Percentiles rank a stretch among this genome's conserved stretches.
These are phyloP conservation scores for Lapara coniferarum DNA, from an alignment of 2,888 invertebrate species.

Conservation along the genomic window DNA sequence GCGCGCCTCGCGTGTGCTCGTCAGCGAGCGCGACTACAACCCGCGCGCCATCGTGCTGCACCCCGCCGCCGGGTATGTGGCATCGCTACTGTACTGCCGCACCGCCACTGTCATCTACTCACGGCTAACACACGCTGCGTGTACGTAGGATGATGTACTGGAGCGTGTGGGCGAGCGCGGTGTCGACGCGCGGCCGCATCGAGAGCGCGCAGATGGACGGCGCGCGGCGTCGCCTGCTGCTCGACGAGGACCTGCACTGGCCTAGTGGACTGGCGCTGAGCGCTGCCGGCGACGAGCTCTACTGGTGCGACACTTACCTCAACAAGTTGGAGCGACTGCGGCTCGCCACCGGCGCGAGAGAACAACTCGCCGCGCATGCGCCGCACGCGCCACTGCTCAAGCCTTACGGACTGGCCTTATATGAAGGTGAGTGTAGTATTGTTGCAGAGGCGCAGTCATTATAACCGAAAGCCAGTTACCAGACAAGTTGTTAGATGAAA, in stretches of 20 bases:
- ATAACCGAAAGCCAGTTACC: not conserved
- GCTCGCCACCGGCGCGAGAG: slow-evolving; percentile 61
- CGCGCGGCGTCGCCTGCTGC: slow-evolving; percentile 80
- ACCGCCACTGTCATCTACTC: too few species aligned
- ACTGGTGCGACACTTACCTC: slow-evolving; percentile 87
- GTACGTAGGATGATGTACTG: slow-evolving; percentile 86
- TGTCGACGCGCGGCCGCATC: slow-evolving; percentile 81
- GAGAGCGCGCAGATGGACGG: slow-evolving; percentile 91
- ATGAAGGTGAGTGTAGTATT: slow-evolving; percentile 64
- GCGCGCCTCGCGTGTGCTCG: slow-evolving; percentile 78
- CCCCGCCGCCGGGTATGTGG: slow-evolving; percentile 82
- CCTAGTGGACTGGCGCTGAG: slow-evolving; percentile 87
- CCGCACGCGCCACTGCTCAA: slow-evolving; percentile 76
- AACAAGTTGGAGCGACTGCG: slow-evolving; percentile 85
- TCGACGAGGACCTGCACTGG: slow-evolving; percentile 85
- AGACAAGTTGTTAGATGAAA: too few species aligned
- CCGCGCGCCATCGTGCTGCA: slow-evolving; percentile 86
- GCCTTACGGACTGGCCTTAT: slow-evolving; percentile 87
- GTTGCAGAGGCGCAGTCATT: not conserved
- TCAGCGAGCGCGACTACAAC: slow-evolving; percentile 85
- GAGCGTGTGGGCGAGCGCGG: slow-evolving; percentile 86
- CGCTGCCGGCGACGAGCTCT: slow-evolving; percentile 49
- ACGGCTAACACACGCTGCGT: too few species aligned
- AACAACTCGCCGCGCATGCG: slow-evolving; percentile 71
- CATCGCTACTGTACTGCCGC: too few species aligned